These are phyloP conservation scores for Bombycilla garrulus DNA, from an alignment of 2,113 vertebrate species.

Conservation along the genomic window DNA sequence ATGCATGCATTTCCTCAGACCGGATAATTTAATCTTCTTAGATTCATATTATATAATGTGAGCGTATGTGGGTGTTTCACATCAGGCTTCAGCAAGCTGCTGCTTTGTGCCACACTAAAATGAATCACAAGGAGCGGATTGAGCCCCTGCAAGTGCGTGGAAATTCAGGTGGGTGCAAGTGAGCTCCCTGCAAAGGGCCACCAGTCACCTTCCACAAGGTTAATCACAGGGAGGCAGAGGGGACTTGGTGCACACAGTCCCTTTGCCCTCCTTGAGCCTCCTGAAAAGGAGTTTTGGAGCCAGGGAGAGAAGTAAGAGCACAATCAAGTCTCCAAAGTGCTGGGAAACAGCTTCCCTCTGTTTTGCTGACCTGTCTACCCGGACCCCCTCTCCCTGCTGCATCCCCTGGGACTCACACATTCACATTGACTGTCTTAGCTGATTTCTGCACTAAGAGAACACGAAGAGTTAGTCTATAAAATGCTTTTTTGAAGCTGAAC, in stretches of 20 bases:
- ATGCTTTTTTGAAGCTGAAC: not conserved
- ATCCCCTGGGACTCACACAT: fast-evolving
- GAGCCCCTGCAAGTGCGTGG: not conserved
- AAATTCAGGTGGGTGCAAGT: not conserved
- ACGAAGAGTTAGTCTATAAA: not conserved
- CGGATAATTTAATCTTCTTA: conserved; percentile 28
- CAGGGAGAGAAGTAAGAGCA: not conserved
- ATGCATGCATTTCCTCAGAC: not conserved
- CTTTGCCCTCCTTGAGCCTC: not conserved
- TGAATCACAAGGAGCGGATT: not conserved
- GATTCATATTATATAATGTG: conserved; percentile 42
- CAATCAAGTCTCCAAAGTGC: not conserved
- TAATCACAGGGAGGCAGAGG: not conserved
- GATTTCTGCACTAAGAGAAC: not conserved
- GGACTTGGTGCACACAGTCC: fast-evolving
- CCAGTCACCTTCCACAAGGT: not conserved
- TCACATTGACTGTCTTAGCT: not conserved
- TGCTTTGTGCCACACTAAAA: conserved; percentile 22
- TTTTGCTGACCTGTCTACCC: fast-evolving
- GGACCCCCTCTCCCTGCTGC: not conserved
- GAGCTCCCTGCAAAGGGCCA: not conserved
- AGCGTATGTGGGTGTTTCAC: not conserved
- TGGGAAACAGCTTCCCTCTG: not conserved
- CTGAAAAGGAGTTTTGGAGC: not conserved
- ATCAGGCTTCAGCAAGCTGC: conserved; percentile 13